Evolutionary conservation across 2,888 invertebrate species (phyloP).

Genomic region (Vannuccia rotundouncinata): DNA sequence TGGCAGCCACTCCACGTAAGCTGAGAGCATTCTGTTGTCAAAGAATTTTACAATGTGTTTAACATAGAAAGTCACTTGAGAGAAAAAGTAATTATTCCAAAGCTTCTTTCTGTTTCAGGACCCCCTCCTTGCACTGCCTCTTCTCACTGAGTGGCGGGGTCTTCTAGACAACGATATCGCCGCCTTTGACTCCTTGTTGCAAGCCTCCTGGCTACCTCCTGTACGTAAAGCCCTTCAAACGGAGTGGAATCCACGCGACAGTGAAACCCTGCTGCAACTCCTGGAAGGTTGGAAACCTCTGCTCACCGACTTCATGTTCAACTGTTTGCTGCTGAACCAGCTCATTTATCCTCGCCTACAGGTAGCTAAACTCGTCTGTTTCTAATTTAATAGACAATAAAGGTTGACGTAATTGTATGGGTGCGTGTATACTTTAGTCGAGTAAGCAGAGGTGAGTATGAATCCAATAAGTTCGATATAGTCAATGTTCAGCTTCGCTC

Average conservation of each 20-base stretch:
- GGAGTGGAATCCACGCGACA: conserved; percentile 74
- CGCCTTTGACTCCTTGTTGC: conserved; percentile 33
- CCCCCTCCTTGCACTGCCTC: background rate
- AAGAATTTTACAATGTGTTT: too few relatives aligned
- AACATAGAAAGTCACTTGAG: too few relatives aligned
- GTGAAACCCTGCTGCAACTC: conserved; percentile 70
- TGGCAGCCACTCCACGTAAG: conserved; percentile 15
- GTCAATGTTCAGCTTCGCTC: too few relatives aligned
- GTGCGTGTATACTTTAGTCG: too few relatives aligned
- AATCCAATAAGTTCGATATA: too few relatives aligned
- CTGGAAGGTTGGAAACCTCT: conserved; percentile 73
- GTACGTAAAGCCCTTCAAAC: conserved; percentile 37
- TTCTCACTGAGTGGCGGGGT: background rate
- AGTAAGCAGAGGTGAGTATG: too few relatives aligned
- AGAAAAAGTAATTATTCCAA: too few relatives aligned
- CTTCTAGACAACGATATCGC: background rate
- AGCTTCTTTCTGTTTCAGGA: background rate
- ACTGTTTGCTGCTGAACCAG: conserved; percentile 64
- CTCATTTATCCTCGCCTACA: conserved; percentile 10
- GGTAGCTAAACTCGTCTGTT: background rate
- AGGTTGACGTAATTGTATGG: too few relatives aligned
- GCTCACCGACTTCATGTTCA: conserved; percentile 74
- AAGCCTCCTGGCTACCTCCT: conserved; percentile 33
- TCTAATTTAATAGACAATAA: too few relatives aligned
- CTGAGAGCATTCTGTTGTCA: background rate